Base-by-base conservation (phyloP, 1,140 invertebrate species). In the Rhopalosiphum maidis region DNA sequence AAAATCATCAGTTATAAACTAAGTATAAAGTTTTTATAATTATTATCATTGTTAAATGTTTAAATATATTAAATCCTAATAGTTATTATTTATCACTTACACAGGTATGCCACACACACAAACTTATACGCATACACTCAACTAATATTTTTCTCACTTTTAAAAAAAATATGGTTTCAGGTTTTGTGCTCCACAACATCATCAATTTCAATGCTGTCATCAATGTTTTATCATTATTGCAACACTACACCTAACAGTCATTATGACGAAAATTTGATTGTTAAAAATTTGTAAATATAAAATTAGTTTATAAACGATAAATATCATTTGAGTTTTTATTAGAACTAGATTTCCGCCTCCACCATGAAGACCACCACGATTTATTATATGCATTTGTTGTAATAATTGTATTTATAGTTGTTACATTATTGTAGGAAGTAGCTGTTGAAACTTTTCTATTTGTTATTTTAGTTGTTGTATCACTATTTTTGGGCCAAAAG, bases 331-430 rank as follows among this genome's bases (percentile, higher is more conserved):
- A 21, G 8, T 60, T 51, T n/a, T 90, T 51, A 35, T 83, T 51
- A 30, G 68, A 46, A 41, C 41, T 86, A 25, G 91, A 86, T 54
- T 91, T 77, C 1, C 68, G 68, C 41, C n/a, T 35, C 68, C 48
- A 93, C 82, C 77, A 93, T 9, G 91, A 68, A 18, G 51, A 41
- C 91, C 91, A 93, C 91, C 91, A 93, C 0, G 82, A 93, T 54
- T 85, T 85, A 21, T 55, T 37, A 25, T 85, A 54, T 7, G 30
- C 35, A 41, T 54, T 93, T 37, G 48, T 85, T 0, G 82, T 85
- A 41, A 83, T 85, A 41, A 85, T 83, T n/a, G 91, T 93, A 25
- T 82, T 93, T 30, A 85, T 93, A 35, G 60, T 35, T n/a, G 68
- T 48, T 68, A n/a, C 1, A 91, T 54, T 48, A 8, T 77, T 68